Percentiles rank a stretch among this genome's conserved stretches.
Evolutionary conservation across 2,797 vertebrate species (phyloP).

Genomic region (Cryptoblepharus egeriae): DNA sequence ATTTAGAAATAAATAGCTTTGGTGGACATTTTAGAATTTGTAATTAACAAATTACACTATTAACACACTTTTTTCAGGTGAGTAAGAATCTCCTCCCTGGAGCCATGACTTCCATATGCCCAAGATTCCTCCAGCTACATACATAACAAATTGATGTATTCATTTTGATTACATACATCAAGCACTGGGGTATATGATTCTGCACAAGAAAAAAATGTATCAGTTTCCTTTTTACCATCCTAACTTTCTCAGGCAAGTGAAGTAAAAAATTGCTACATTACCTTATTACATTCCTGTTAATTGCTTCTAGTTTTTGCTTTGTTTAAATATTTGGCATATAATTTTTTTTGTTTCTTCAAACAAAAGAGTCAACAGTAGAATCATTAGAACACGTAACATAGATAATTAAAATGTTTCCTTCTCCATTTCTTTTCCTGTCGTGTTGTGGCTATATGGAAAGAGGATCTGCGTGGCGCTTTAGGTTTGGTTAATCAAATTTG

Average conservation of each 20-base stretch:
- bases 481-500: slow-evolving; percentile 18
- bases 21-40: slow-evolving; percentile 62
- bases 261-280: neutral
- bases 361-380: slow-evolving; percentile 9
- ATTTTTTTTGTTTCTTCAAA: slow-evolving; percentile 13
- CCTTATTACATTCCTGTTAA: neutral
- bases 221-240: slow-evolving; percentile 50
- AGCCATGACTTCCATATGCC: slow-evolving; percentile 64
- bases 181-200: slow-evolving; percentile 53
- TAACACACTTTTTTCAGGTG: slow-evolving; percentile 67
- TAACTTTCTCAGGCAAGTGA: slow-evolving; percentile 47
- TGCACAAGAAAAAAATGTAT: slow-evolving; percentile 57
- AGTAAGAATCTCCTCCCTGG: slow-evolving; percentile 61
- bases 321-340: slow-evolving; percentile 16
- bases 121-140: slow-evolving; percentile 63
- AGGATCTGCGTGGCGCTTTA: neutral
- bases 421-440: neutral
- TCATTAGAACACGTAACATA: slow-evolving; percentile 17
- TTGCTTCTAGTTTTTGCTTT: neutral
- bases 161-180: slow-evolving; percentile 67
- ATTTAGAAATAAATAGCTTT: slow-evolving; percentile 67
- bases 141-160: slow-evolving; percentile 61
- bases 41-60: slow-evolving; percentile 73
- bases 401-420: neutral
- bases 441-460: neutral